phyloP scores from a whole-genome alignment of 1,140 invertebrate genomes.

The Dinoponera quadriceps region DNA sequence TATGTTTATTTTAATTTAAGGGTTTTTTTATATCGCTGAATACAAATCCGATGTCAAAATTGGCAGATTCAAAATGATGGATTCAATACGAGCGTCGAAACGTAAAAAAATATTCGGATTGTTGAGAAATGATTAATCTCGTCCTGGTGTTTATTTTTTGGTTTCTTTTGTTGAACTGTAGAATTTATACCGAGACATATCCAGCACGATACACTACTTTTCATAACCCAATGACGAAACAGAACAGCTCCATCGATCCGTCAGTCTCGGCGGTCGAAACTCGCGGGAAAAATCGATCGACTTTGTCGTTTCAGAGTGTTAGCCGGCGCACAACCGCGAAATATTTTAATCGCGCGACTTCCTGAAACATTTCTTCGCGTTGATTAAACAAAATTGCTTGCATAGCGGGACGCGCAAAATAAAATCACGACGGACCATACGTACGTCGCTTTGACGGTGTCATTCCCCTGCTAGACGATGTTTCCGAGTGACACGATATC shows the following conservation, averaged over 20 bases:
- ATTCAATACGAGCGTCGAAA: too few species aligned
- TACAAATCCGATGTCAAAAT: too few species aligned
- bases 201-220: neutral
- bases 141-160: too few species aligned
- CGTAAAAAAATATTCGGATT: too few species aligned
- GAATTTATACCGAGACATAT: too few species aligned
- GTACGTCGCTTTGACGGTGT: conserved; percentile 26
- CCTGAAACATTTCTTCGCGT: conserved; percentile 46
- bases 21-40: too few species aligned
- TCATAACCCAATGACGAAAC: neutral
- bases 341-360: conserved; percentile 30
- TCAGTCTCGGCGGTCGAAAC: neutral
- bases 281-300: neutral
- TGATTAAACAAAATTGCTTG: conserved; percentile 69
- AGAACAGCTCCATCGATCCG: neutral
- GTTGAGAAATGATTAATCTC: too few species aligned
- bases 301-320: conserved; percentile 25
- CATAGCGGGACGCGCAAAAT: conserved; percentile 47
- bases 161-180: too few species aligned
- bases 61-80: too few species aligned
- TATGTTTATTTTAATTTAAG: too few species aligned
- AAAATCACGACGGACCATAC: conserved; percentile 23
- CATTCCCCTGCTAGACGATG: neutral
- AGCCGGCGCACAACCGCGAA: conserved; percentile 7
- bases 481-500: neutral